A percentile compares a stretch with the other conserved stretches of the same genome.
phyloP scores from a whole-genome alignment of 2,113 vertebrate species.

The Entosphenus tridentatus region DNA sequence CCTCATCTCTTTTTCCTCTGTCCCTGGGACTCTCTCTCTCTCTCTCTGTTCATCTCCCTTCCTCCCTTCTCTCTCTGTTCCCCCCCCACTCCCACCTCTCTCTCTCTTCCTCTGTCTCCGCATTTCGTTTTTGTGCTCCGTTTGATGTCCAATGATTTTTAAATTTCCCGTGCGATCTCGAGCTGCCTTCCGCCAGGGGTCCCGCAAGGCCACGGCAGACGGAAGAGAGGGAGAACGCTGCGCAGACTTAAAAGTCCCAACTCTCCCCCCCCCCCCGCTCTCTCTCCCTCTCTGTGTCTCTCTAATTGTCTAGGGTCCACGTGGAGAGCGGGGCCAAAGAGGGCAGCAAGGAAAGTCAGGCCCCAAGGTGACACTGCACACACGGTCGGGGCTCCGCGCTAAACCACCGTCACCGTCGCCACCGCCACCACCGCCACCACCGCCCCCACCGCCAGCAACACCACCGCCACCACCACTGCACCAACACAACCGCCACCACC shows the following conservation, averaged over 20 bases:
- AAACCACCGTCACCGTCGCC: background rate
- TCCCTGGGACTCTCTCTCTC: background rate
- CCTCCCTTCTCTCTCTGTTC: background rate
- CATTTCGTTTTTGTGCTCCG: too few relatives aligned
- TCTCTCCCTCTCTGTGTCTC: too few relatives aligned
- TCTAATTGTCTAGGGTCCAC: background rate
- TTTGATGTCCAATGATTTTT: too few relatives aligned
- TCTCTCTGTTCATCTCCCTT: background rate
- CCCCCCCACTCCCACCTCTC: background rate
- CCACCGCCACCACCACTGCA: background rate
- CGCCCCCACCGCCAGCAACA: background rate
- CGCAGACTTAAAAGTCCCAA: background rate
- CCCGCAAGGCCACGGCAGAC: too few relatives aligned
- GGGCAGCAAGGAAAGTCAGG: slow-evolving; percentile 2
- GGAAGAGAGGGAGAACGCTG: too few relatives aligned
- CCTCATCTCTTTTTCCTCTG: background rate
- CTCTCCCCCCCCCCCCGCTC: background rate
- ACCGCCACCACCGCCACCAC: background rate
- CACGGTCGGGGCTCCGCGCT: too few relatives aligned
- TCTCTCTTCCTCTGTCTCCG: too few relatives aligned
- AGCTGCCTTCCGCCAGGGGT: too few relatives aligned
- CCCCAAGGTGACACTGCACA: background rate
- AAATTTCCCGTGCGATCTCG: too few relatives aligned
- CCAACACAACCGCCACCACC: background rate
- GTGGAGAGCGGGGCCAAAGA: slow-evolving; percentile 5